phyloP scores from a whole-genome alignment of 2,797 vertebrate genomes.

The Garrulus glandarius region DNA sequence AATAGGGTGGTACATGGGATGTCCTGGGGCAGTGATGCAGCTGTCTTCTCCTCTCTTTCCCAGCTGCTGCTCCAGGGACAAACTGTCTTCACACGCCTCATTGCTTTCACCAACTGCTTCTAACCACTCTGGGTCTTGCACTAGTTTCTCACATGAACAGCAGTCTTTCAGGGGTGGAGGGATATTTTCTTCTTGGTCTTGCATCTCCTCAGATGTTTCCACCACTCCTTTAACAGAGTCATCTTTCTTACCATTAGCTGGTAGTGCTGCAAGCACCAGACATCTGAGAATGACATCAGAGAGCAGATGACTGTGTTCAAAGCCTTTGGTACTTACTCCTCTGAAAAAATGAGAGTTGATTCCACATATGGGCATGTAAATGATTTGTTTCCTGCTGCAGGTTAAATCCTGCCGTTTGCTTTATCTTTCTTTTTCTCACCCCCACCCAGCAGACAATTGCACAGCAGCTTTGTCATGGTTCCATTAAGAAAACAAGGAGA shows the following conservation, averaged over 20 bases:
- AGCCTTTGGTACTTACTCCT: background rate
- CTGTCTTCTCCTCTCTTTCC: background rate
- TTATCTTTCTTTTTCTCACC: background rate
- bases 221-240: background rate
- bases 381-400: background rate
- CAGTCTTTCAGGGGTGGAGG: background rate
- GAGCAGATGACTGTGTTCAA: background rate
- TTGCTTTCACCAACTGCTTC: background rate
- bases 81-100: background rate
- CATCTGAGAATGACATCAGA: background rate
- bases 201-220: background rate
- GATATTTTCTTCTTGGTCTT: background rate
- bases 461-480: background rate
- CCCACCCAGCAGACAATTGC: background rate
- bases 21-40: background rate
- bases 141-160: background rate
- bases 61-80: background rate
- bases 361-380: background rate
- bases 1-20: background rate
- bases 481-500: background rate
- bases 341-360: background rate
- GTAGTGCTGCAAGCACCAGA: background rate
- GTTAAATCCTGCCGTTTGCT: background rate
- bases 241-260: background rate
- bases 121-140: background rate